Evolutionary conservation across 2,888 invertebrate species (phyloP), one percentile per base, ranked within the genome.

Genomic region (Thelaira solivaga): DNA sequence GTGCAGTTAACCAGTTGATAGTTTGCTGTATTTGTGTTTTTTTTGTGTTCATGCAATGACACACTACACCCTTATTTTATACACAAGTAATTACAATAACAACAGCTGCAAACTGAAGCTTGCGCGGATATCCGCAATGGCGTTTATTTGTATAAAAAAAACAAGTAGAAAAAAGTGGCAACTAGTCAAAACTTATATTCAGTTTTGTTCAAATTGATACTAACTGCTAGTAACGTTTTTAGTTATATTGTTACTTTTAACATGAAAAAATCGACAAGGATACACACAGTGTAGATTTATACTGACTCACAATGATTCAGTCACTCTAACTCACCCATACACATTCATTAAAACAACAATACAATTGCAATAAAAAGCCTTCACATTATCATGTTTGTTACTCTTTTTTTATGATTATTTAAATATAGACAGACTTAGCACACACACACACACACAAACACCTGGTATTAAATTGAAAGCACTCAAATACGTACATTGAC

Each of bases 101-200:
- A 61, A 39, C 53, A 61, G 22, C 53, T 74, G 67, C 47, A 61
- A 53, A 55, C 39, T 47, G 13, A 64, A 67, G 22, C 53, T 55
- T 57, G 72, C 73, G 68, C 49, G 77, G 72, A 77, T 77, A 77
- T 77, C 77, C 77, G 77, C 77, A 77, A 73, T 77, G 77, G 43
- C 72, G 77, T 77, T 73, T 77, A 68, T 77, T 77, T 77, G 72
- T 64, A 47, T 83, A 86, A 83, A 83, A 85, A 80, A 80, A 39
- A 82, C 81, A 55, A 39, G 68, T 64, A 75, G 80, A 31, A n/a
- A n/a, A n/a, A n/a, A n/a, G n/a, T 79, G 80, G 84, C 80, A 81
- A 80, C 80, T 47, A 71, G 59, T 61, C 53, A 75, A 74, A 76
- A 67, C 61, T 76, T 61, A 67, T 76, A 71, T 71, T 71, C 53